Evolutionary conservation across 2,888 invertebrate genomes (phyloP), one percentile per base, ranked within the genome.

Genomic region (Stenodema calcarata): DNA sequence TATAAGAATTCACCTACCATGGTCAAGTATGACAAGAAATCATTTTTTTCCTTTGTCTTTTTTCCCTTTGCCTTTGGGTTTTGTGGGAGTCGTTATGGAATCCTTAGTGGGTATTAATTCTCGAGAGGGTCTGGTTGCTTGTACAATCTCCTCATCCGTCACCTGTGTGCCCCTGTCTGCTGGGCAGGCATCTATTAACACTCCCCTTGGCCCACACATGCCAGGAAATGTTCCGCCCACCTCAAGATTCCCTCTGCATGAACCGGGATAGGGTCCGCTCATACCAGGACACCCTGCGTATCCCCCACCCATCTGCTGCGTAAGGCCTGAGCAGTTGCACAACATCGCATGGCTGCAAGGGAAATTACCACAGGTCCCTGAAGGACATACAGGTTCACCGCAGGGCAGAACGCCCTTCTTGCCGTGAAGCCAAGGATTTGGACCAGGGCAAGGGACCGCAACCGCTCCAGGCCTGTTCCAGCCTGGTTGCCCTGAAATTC

Each of bases 351-450:
- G 84, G 27, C 44, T 27, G 23, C 84, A 84, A 3, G 84, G 84
- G 47, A 84, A 84, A 30, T 70, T 47, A 6, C 44, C 42, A 42
- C 84, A 84, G n/a, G 16, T 23, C 69, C 70, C 50, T 6, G 82
- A 23, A 23, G 82, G 84, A 44, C 84, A 84, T 27, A 16, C 28
- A 1, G 27, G 44, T 47, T 84, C 73, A 4, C 84, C 84, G 23
- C 82, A 82, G 1, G 82, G 82, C 11, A 82, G 35, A 70, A 41
- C 41, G 27, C 82, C 82, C 23, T 42, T 47, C 35, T 80, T 80
- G 28, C 80, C 80, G n/a, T 80, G 80, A 30, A 80, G 54, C 54
- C 80, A 28, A 27, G 80, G 50, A 6, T 80, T 80, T 54, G 80
- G 80, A 0, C 80, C 80, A 2, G 80, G 54, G 80, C 80, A 80